Evolutionary conservation across 2,797 vertebrate species (phyloP).

Genomic region (Thalassophryne amazonica): DNA sequence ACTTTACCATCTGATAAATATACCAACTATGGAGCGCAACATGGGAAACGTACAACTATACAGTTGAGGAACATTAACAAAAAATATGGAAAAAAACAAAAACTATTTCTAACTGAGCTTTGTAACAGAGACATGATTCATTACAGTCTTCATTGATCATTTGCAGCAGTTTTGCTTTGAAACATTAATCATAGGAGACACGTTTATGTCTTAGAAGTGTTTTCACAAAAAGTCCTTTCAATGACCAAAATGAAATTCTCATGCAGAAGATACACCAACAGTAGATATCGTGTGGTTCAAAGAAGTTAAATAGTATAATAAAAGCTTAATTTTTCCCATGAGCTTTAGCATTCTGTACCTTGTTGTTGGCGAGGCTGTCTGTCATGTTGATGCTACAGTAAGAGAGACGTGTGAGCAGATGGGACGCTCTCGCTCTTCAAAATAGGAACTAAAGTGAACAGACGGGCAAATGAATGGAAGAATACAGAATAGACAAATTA

Average conservation of each 20-base stretch:
- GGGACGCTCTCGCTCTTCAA: conserved; percentile 43
- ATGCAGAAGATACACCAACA: conserved; percentile 23
- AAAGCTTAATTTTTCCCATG: conserved; percentile 22
- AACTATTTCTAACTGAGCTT: conserved; percentile 16
- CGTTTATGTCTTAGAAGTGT: conserved; percentile 20
- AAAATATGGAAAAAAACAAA: neutral
- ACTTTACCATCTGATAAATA: conserved; percentile 10
- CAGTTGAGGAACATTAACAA: conserved; percentile 27
- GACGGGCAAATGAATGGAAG: conserved; percentile 36
- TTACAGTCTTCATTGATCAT: conserved; percentile 25
- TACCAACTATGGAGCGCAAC: conserved; percentile 17
- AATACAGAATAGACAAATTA: neutral
- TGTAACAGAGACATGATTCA: conserved; percentile 11
- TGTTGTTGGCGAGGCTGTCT: conserved; percentile 10
- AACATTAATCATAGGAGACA: too few relatives aligned
- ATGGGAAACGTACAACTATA: conserved; percentile 1
- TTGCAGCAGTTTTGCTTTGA: conserved; percentile 27
- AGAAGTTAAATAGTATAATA: neutral
- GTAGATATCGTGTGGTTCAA: conserved; percentile 14
- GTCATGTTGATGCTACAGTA: conserved; percentile 22
- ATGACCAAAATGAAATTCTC: conserved; percentile 30
- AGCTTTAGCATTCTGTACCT: conserved; percentile 1
- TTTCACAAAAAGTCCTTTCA: conserved; percentile 48
- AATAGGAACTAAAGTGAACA: conserved; percentile 40
- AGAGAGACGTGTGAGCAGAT: conserved; percentile 49